phyloP scores from a whole-genome alignment of 2,888 invertebrate species.

The Dione vanillae region DNA sequence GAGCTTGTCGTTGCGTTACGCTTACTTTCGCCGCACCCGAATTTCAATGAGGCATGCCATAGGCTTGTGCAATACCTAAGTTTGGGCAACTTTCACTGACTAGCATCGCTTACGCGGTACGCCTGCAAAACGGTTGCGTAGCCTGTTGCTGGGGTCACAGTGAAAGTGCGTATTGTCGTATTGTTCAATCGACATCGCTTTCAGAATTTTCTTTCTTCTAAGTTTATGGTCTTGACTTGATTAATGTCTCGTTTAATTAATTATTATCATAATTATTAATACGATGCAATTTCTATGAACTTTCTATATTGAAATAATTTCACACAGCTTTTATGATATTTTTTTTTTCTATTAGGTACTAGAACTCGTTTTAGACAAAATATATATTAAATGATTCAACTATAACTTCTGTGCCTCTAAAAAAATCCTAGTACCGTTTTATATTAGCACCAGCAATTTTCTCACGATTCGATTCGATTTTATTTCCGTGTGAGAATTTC shows the following conservation, averaged over 20 bases:
- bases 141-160: conserved; percentile 73
- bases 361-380: conserved; percentile 1
- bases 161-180: conserved; percentile 73
- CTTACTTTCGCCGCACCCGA: conserved; percentile 79
- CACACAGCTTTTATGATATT: not conserved
- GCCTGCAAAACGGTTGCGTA: conserved; percentile 81
- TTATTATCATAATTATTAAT: not conserved
- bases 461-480: conserved; percentile 48
- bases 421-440: conserved; percentile 36
- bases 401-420: conserved; percentile 8
- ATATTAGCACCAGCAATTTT: conserved; percentile 42
- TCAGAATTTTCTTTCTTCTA: conserved; percentile 37
- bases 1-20: conserved; percentile 53
- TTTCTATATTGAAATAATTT: not conserved
- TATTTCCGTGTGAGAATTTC: conserved; percentile 37
- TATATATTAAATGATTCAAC: conserved; percentile 3
- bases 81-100: conserved; percentile 82
- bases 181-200: conserved; percentile 51
- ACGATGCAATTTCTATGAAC: not conserved
- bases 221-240: conserved; percentile 18
- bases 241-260: not conserved
- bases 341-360: not conserved
- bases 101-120: conserved; percentile 70
- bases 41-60: conserved; percentile 76
- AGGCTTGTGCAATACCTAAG: conserved; percentile 80